A percentile compares a stretch with the other conserved stretches of the same genome.
Evolutionary conservation across 2,797 vertebrate species (phyloP).

Genomic region (Apogon talboti): DNA sequence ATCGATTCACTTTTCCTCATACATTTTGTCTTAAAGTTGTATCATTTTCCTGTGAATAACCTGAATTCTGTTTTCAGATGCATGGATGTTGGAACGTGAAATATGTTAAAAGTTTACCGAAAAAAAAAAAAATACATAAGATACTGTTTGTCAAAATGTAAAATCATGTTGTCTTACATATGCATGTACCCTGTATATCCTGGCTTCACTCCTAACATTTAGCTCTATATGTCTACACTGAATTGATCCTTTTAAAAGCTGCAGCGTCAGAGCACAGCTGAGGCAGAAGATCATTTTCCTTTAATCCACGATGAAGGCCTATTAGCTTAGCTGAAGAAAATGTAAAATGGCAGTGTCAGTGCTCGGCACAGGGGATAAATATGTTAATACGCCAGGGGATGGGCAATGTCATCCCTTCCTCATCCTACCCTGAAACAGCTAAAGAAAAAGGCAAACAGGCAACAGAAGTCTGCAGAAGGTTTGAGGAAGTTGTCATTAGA

Average conservation of each 20-base stretch:
- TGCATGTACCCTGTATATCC: background rate
- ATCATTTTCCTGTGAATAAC: conserved; percentile 23
- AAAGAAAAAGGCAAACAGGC: conserved; percentile 21
- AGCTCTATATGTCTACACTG: background rate
- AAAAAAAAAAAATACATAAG: too few species aligned
- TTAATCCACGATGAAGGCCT: conserved; percentile 71
- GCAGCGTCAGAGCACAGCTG: conserved; percentile 36
- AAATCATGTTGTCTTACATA: background rate
- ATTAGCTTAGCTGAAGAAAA: conserved; percentile 63
- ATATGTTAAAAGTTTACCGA: too few species aligned
- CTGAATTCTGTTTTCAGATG: conserved; percentile 24
- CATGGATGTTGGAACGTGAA: background rate
- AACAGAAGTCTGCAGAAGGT: conserved; percentile 12
- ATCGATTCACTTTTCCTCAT: conserved; percentile 21
- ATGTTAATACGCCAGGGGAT: conserved; percentile 50
- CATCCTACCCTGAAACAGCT: conserved; percentile 10
- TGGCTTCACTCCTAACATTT: conserved; percentile 20
- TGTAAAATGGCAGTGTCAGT: conserved; percentile 58
- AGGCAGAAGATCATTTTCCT: conserved; percentile 59
- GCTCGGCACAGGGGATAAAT: conserved; percentile 49
- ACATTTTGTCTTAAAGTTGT: conserved; percentile 4
- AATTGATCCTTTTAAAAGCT: conserved; percentile 26
- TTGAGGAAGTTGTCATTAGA: conserved; percentile 21
- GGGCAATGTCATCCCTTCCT: conserved; percentile 41
- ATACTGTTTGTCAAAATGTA: background rate